A percentile compares a stretch with the other conserved stretches of the same genome.
Conservation (phyloP, 1,140 invertebrate genomes). For the Aporrectodea caliginosa region DNA sequence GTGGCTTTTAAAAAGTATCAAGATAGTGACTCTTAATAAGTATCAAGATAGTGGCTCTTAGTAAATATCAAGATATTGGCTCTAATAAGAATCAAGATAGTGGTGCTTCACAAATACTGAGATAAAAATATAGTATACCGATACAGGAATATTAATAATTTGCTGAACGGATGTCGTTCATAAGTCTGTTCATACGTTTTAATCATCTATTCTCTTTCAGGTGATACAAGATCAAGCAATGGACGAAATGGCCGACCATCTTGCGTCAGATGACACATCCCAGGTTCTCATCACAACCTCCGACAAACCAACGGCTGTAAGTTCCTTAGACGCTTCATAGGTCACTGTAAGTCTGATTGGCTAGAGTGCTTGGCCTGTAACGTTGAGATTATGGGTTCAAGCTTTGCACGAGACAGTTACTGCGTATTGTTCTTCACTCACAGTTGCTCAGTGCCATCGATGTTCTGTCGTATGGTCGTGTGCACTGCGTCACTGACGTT, state of each 20-base stretch:
- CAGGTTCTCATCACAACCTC: conserved; percentile 92
- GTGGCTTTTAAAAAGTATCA: not conserved
- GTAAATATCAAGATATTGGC: no score
- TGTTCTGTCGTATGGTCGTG: no score
- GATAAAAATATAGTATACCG: conserved; percentile 1
- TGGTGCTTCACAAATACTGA: conserved; percentile 27
- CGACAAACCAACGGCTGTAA: conserved; percentile 78
- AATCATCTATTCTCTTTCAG: conserved; percentile 39
- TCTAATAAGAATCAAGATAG: not conserved
- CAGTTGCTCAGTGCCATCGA: no score
- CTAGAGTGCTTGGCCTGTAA: no score
- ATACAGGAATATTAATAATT: conserved; percentile 1
- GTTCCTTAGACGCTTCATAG: no score
- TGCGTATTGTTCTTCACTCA: no score
- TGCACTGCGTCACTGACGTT: no score
- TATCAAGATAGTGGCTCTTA: no score
- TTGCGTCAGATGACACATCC: conserved; percentile 76
- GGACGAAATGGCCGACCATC: conserved; percentile 87
- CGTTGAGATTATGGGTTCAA: no score
- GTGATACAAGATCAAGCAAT: conserved; percentile 67
- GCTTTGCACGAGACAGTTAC: no score
- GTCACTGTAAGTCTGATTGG: no score
- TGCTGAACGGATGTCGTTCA: conserved; percentile 5
- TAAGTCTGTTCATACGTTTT: no score
- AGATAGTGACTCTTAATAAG: conserved; percentile 28